phyloP scores from a whole-genome alignment of 2,797 vertebrate genomes.

The Sebastolobus alascanus region DNA sequence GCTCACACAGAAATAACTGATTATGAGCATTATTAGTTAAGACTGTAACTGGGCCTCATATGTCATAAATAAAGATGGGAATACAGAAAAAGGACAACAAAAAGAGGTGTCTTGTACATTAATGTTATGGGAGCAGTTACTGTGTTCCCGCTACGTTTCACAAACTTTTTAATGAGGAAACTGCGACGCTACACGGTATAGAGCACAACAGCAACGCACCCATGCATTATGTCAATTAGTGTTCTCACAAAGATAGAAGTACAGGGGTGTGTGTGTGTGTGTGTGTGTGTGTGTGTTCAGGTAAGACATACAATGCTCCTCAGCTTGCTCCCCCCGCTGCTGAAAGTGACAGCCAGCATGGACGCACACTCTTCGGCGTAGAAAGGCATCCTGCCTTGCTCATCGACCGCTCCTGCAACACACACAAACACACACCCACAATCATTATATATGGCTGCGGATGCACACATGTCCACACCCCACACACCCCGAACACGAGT shows the following conservation, averaged over 20 bases:
- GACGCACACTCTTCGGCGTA: slow-evolving; percentile 97
- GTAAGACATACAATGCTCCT: slow-evolving; percentile 92
- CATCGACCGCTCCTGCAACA: slow-evolving; percentile 92
- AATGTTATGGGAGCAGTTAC: too few relatives aligned
- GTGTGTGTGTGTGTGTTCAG: neutral
- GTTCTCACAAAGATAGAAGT: too few relatives aligned
- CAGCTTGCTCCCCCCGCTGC: slow-evolving; percentile 89
- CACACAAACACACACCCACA: slow-evolving; percentile 33
- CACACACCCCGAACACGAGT: neutral
- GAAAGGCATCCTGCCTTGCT: slow-evolving; percentile 93
- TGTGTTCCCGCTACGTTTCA: too few relatives aligned
- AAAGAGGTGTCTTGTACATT: too few relatives aligned
- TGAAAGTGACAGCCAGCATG: slow-evolving; percentile 98
- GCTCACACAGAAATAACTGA: neutral
- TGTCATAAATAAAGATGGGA: neutral
- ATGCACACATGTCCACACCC: neutral
- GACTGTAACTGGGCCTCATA: neutral
- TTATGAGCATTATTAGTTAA: neutral
- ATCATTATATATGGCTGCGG: neutral
- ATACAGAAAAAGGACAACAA: neutral
- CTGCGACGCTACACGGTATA: neutral
- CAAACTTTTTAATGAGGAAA: neutral
- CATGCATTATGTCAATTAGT: too few relatives aligned
- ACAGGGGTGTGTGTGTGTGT: neutral
- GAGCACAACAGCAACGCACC: neutral